Percentiles rank a stretch among this genome's conserved stretches.
Conservation (phyloP, 2,113 vertebrate genomes). For the Catharus minimus region DNA sequence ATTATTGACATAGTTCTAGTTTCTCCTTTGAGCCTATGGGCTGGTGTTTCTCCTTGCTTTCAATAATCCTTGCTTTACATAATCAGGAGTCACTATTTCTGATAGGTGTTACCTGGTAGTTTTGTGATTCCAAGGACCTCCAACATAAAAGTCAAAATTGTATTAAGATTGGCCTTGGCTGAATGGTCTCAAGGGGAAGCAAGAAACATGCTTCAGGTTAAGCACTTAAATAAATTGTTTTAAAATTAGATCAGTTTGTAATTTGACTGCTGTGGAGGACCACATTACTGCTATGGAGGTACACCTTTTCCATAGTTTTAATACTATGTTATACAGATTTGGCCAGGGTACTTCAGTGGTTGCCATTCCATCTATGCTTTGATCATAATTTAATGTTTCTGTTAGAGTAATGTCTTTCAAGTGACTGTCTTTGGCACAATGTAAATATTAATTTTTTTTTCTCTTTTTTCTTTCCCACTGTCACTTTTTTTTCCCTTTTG, state of each 20-base stretch:
- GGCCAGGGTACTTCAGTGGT: neutral
- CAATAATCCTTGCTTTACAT: neutral
- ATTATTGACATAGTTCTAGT: neutral
- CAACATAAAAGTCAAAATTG: neutral
- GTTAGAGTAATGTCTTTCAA: slow-evolving; percentile 10
- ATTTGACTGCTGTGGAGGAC: neutral
- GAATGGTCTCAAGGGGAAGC: neutral
- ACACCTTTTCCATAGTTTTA: neutral
- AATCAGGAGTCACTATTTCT: neutral
- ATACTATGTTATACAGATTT: neutral
- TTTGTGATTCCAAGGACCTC: neutral
- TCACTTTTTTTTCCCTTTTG: slow-evolving; percentile 42
- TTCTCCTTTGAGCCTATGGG: neutral
- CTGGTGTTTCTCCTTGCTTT: neutral
- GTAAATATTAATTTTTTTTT: slow-evolving; percentile 55
- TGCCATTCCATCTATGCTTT: neutral
- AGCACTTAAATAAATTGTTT: neutral
- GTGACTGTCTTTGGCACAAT: slow-evolving; percentile 29
- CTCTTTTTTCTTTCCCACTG: slow-evolving; percentile 61
- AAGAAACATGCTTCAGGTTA: neutral
- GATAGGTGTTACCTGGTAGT: neutral
- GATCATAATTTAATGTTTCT: neutral
- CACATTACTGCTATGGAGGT: neutral
- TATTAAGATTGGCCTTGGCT: neutral
- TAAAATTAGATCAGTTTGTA: neutral